Evolutionary conservation across 2,888 invertebrate species (phyloP).

Genomic region (Drosophila emarginata): DNA sequence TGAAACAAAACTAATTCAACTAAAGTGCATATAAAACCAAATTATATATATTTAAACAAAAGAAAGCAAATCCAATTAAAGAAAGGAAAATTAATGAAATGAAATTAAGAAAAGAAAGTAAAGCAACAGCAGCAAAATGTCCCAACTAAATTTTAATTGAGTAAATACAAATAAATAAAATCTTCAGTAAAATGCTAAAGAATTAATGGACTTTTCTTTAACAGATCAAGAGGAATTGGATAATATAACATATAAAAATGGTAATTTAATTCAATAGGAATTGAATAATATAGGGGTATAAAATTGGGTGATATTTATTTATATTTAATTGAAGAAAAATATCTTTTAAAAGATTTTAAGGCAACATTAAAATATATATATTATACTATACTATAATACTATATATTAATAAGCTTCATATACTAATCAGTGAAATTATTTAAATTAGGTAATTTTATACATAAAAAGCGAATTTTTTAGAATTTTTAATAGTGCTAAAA

Average conservation of each 20-base stretch:
- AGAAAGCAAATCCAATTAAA: slow-evolving; percentile 16
- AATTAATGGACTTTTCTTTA: not conserved
- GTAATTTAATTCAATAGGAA: too few species aligned
- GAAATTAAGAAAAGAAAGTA: slow-evolving; percentile 26
- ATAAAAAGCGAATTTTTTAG: too few species aligned
- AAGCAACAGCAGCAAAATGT: slow-evolving; percentile 54
- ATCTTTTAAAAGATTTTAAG: too few species aligned
- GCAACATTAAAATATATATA: too few species aligned
- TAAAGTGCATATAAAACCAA: slow-evolving; percentile 52
- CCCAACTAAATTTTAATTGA: slow-evolving; percentile 77
- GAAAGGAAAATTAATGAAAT: slow-evolving; percentile 44
- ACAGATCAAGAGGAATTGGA: not conserved
- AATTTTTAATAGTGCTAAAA: too few species aligned
- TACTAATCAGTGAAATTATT: too few species aligned
- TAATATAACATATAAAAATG: too few species aligned
- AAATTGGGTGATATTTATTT: not conserved
- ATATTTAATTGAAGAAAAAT: too few species aligned
- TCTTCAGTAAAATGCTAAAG: slow-evolving; percentile 23
- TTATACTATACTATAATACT: too few species aligned
- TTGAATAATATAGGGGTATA: not conserved
- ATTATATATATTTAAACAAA: slow-evolving; percentile 55
- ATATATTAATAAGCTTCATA: too few species aligned
- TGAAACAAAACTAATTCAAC: slow-evolving; percentile 67
- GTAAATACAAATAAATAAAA: slow-evolving; percentile 70
- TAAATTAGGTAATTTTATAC: too few species aligned